phyloP scores from a whole-genome alignment of 2,113 vertebrate species.

The Tragelaphus scriptus region DNA sequence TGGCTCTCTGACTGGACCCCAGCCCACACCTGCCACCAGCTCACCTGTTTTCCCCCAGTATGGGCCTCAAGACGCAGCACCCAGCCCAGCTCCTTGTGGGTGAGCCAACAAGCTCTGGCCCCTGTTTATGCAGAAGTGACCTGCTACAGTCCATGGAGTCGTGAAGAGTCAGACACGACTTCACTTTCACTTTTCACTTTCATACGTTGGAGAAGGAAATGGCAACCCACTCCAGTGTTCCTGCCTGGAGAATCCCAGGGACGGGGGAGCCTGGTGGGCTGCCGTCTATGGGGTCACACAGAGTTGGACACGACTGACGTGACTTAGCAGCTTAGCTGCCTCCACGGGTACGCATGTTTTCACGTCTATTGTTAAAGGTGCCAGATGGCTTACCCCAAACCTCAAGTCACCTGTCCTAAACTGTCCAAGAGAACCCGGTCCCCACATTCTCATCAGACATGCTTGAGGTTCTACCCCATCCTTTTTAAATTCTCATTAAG shows the following conservation, averaged over 20 bases:
- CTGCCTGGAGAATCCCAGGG: too few relatives aligned
- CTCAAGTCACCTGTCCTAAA: background rate
- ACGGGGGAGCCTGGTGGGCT: too few relatives aligned
- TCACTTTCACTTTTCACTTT: too few relatives aligned
- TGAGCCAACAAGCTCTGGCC: fast-evolving
- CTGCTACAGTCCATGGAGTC: too few relatives aligned
- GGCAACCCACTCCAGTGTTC: too few relatives aligned
- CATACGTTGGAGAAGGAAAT: too few relatives aligned
- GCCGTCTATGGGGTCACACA: too few relatives aligned
- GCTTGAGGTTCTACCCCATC: background rate
- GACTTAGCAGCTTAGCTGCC: too few relatives aligned
- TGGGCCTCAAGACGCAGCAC: fast-evolving
- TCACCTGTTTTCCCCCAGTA: fast-evolving
- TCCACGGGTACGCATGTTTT: fast-evolving
- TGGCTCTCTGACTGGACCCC: background rate
- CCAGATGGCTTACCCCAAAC: background rate
- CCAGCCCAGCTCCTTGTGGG: background rate
- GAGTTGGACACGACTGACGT: too few relatives aligned
- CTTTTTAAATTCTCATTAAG: background rate
- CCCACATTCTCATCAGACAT: background rate
- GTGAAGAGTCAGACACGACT: too few relatives aligned
- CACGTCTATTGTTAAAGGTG: background rate
- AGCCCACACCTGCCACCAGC: fast-evolving
- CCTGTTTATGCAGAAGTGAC: background rate
- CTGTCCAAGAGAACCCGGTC: fast-evolving